These are phyloP conservation scores for Alviniconcha strummeri DNA, from an alignment of 2,888 invertebrate species.

Conservation along the genomic window DNA sequence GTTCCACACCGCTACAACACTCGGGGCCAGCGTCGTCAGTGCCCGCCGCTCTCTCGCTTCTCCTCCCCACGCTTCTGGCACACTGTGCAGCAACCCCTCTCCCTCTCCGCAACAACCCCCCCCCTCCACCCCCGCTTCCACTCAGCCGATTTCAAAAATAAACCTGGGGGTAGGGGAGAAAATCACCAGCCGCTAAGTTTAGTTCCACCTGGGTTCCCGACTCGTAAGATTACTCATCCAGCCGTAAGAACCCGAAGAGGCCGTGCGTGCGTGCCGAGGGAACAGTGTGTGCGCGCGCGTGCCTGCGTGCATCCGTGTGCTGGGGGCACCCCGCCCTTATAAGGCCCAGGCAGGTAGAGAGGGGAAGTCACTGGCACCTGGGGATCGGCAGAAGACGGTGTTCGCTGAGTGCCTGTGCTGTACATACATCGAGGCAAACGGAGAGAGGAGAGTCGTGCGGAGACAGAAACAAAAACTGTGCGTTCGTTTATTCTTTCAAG, in stretches of 20 bases:
- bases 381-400: too few relatives aligned
- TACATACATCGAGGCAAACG: too few relatives aligned
- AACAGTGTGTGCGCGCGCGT: neutral
- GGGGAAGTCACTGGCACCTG: neutral
- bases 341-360: conserved; percentile 13
- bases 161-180: neutral
- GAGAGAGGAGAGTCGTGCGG: too few relatives aligned
- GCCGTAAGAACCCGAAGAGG: neutral
- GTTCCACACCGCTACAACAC: too few relatives aligned
- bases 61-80: neutral
- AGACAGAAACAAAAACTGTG: too few relatives aligned
- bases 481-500: too few relatives aligned
- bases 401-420: too few relatives aligned
- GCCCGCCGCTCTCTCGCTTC: too few relatives aligned
- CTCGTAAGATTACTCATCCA: conserved; percentile 40
- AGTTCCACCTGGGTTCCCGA: conserved; percentile 4
- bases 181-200: conserved; percentile 7
- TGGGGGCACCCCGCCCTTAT: conserved; percentile 5
- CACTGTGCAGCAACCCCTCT: neutral
- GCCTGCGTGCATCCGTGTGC: neutral
- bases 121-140: neutral
- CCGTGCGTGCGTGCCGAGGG: neutral
- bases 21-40: too few relatives aligned
- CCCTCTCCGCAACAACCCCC: neutral
- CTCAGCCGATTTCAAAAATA: neutral